Conservation (phyloP, 1,140 invertebrate genomes). For the Vollenhovia emeryi region DNA sequence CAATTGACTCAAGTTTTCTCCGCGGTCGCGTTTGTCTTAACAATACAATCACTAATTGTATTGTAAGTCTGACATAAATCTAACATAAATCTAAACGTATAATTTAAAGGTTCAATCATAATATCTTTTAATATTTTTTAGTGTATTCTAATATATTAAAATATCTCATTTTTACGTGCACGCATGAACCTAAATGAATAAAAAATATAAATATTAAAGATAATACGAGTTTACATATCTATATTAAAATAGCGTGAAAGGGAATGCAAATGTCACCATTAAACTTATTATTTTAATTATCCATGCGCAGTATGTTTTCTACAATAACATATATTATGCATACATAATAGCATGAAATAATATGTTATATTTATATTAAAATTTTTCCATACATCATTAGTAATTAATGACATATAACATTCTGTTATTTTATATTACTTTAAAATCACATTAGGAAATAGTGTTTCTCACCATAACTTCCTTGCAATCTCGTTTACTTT, state of each 20-base stretch:
- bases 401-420: neutral
- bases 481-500: neutral
- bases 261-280: neutral
- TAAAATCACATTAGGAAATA: neutral
- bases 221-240: neutral
- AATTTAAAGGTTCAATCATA: neutral
- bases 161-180: neutral
- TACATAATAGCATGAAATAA: neutral
- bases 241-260: neutral
- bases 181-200: neutral
- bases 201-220: neutral
- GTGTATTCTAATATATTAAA: neutral
- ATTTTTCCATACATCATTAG: neutral
- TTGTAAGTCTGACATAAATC: neutral
- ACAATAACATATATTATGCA: neutral
- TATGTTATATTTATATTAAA: neutral
- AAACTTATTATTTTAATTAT: neutral
- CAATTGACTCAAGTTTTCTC: neutral
- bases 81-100: neutral
- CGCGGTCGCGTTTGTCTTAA: neutral
- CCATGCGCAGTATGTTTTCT: neutral
- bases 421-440: neutral
- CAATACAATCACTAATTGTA: neutral
- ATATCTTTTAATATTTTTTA: neutral
- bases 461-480: neutral